Percentiles rank a stretch among this genome's conserved stretches.
These are phyloP conservation scores for Acromyrmex echinatior DNA, from an alignment of 1,140 invertebrate species.

Conservation along the genomic window DNA sequence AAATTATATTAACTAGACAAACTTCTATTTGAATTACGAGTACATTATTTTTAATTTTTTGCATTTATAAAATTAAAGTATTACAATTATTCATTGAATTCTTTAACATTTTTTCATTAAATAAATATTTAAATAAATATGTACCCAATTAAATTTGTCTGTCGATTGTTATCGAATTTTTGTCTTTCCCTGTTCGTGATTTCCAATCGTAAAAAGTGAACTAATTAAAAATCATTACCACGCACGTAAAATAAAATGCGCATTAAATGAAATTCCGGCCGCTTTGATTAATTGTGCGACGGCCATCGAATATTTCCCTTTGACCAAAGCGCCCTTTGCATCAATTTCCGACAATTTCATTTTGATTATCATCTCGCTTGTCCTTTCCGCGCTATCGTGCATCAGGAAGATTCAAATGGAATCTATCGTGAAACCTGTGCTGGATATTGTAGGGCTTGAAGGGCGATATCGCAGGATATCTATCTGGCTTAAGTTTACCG, in stretches of 20 bases:
- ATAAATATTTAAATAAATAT: slow-evolving; percentile 19
- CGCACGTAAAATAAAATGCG: slow-evolving; percentile 11
- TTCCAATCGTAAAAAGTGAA: not conserved
- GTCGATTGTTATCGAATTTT: slow-evolving; percentile 3
- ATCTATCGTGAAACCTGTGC: slow-evolving; percentile 15
- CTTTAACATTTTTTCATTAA: not conserved
- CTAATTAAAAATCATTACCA: slow-evolving; percentile 35
- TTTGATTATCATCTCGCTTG: slow-evolving; percentile 42
- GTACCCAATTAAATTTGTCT: slow-evolving; percentile 15
- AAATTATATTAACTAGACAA: not conserved
- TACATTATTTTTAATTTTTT: not conserved
- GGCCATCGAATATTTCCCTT: slow-evolving; percentile 29
- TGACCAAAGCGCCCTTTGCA: slow-evolving; percentile 11
- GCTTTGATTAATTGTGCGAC: slow-evolving; percentile 42
- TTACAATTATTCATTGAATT: not conserved
- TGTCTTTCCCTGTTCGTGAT: not conserved
- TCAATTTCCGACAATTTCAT: slow-evolving; percentile 47
- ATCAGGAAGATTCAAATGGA: slow-evolving; percentile 43
- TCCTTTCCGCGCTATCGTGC: slow-evolving; percentile 27
- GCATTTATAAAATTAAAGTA: not conserved
- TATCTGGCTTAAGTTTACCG: slow-evolving; percentile 56
- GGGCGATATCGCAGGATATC: slow-evolving; percentile 57
- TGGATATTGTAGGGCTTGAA: slow-evolving; percentile 39
- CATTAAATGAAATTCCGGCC: slow-evolving; percentile 15
- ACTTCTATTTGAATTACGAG: not conserved